phyloP scores from a whole-genome alignment of 1,140 invertebrate species.

The Macrocentrus cingulum region DNA sequence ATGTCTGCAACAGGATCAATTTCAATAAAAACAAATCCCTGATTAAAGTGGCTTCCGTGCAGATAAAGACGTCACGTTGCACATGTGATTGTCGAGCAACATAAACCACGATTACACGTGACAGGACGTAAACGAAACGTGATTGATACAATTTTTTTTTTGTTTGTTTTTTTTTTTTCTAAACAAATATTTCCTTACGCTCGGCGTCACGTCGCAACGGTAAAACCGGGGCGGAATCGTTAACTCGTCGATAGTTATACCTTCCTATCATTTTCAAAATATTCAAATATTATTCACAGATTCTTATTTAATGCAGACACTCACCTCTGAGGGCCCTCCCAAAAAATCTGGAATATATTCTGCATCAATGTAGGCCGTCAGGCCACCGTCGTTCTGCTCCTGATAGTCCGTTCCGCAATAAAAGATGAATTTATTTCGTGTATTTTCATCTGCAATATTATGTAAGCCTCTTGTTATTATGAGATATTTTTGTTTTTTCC shows the following conservation, averaged over 20 bases:
- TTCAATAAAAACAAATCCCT: too few relatives aligned
- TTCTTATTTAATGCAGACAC: not conserved
- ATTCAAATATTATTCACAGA: slow-evolving; percentile 10
- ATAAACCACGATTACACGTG: too few relatives aligned
- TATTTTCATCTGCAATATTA: slow-evolving; percentile 81
- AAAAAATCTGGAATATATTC: slow-evolving; percentile 91
- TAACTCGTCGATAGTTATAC: slow-evolving; percentile 49
- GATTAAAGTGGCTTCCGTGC: too few relatives aligned
- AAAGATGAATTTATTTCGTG: slow-evolving; percentile 91
- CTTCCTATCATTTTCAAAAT: slow-evolving; percentile 51
- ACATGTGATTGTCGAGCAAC: too few relatives aligned
- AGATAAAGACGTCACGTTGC: too few relatives aligned
- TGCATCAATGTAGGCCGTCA: slow-evolving; percentile 83
- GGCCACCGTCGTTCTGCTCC: slow-evolving; percentile 69
- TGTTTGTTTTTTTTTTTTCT: too few relatives aligned
- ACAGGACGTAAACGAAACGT: slow-evolving; percentile 15
- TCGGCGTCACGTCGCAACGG: slow-evolving; percentile 48
- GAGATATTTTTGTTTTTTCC: slow-evolving; percentile 9
- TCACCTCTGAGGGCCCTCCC: slow-evolving; percentile 84
- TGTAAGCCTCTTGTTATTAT: too few relatives aligned
- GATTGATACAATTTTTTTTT: too few relatives aligned
- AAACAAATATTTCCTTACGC: slow-evolving; percentile 44
- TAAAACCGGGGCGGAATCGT: slow-evolving; percentile 57
- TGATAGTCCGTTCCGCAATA: slow-evolving; percentile 88
- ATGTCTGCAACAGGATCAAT: slow-evolving; percentile 69